Base-by-base conservation (phyloP, 2,797 vertebrate species). In the Xiphorhynchus erythropygius region DNA sequence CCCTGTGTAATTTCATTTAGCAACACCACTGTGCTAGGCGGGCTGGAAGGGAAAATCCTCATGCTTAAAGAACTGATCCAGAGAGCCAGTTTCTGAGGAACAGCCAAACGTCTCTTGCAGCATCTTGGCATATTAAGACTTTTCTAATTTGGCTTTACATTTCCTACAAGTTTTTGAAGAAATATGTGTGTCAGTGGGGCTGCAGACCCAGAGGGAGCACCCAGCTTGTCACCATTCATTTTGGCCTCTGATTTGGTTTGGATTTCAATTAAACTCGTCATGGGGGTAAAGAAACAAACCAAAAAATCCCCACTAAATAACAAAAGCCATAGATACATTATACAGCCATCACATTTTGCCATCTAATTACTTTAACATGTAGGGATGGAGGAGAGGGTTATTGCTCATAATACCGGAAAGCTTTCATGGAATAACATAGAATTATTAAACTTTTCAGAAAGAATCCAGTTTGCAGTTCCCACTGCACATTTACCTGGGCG, bases 381-480 rank as follows among this genome's bases (percentile, higher is more conserved):
- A 78, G 46, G 76, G 42, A 75, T 3, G 22, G 57, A 64, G 85
- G 65, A 89, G 42, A 53, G 65, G 11, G 28, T 27, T 86, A 39
- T 55, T 90, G 59, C 70, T 79, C 22, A 22, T 32, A 91, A 25
- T 62, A 90, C 90, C 47, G 4, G 76, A 90, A 94, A 87, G 62
- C 89, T 93, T 94, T 79, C 73, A 80, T 14, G 25, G 70, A 78
- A 87, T 64, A 84, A 41, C 60, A 90, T 39, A 90, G 86, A 94
- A 92, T 93, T 91, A 84, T 93, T 94, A 83, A 93, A 93, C 80
- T 92, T 91, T 41, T 73, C 94, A 93, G 84, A 92, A 94, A 95
- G 79, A 92, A 81, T 87, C 86, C 93, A 79, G 59, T 35, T 79
- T 82, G 71, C 78, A 84, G 80, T 37, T 93, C 68, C 84, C 81